Conservation (phyloP, 2,888 invertebrate species). For the Rugalucina vietnamica region DNA sequence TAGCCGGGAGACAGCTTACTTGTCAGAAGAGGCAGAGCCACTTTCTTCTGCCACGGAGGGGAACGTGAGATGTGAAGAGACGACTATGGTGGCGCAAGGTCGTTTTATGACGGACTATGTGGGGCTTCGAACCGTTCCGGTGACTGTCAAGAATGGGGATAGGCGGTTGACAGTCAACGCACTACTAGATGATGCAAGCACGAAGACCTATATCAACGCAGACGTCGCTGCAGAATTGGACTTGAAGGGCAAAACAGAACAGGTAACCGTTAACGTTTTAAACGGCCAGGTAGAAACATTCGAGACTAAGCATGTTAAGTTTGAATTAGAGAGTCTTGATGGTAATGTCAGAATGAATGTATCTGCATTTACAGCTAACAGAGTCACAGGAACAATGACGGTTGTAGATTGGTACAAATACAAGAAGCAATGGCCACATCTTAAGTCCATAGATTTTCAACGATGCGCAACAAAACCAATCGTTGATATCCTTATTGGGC, state of each 20-base stretch:
- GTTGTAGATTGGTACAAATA: constrained; percentile 41
- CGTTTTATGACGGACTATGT: too few species aligned
- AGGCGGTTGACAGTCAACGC: constrained; percentile 41
- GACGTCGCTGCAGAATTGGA: constrained; percentile 46
- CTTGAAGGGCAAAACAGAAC: constrained; percentile 6
- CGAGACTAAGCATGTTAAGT: constrained; percentile 25
- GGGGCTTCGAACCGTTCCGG: constrained; percentile 41
- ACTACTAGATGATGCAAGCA: constrained; percentile 56
- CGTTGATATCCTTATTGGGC: constrained; percentile 48
- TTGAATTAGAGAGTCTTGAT: constrained; percentile 34
- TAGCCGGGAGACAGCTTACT: not conserved
- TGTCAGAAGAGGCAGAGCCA: not conserved
- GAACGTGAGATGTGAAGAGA: not conserved
- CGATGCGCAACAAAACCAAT: not conserved
- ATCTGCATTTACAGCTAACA: constrained; percentile 29
- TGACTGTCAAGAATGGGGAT: constrained; percentile 28
- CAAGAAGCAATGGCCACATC: constrained; percentile 33
- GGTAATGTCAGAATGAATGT: constrained; percentile 1
- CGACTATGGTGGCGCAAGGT: constrained; percentile 6
- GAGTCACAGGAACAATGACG: constrained; percentile 43
- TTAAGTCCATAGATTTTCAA: constrained; percentile 49
- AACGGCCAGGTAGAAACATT: constrained; percentile 36
- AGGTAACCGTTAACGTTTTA: constrained; percentile 27
- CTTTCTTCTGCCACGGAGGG: constrained; percentile 4
- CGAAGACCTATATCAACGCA: too few species aligned